phyloP scores from a whole-genome alignment of 1,140 invertebrate species.

The Drosophila gunungcola region DNA sequence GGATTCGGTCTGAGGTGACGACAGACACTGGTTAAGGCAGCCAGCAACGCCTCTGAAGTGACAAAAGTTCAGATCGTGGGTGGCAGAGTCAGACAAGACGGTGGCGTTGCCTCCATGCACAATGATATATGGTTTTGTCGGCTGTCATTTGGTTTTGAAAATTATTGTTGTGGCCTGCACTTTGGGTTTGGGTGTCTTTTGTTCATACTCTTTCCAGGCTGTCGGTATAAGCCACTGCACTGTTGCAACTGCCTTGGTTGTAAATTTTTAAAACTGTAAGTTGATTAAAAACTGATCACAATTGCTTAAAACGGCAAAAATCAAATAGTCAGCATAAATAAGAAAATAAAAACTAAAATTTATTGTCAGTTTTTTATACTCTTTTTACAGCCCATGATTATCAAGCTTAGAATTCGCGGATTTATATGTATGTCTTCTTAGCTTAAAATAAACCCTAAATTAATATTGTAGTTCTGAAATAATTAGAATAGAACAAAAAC shows the following conservation, averaged over 20 bases:
- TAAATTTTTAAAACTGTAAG: neutral
- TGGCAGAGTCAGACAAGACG: constrained; percentile 73
- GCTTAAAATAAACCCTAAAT: too few species aligned
- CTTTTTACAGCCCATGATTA: neutral
- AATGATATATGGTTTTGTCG: constrained; percentile 82
- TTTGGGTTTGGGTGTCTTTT: constrained; percentile 50
- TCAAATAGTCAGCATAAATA: neutral
- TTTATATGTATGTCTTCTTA: too few species aligned
- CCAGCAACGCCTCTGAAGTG: constrained; percentile 74
- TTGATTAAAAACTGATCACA: neutral
- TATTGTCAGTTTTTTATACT: too few species aligned
- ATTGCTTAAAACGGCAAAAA: neutral
- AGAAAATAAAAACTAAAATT: too few species aligned
- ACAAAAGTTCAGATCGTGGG: constrained; percentile 81
- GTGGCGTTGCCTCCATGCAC: constrained; percentile 56
- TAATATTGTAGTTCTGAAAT: too few species aligned
- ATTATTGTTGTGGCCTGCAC: constrained; percentile 79
- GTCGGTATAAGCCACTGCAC: neutral
- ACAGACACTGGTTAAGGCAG: constrained; percentile 72
- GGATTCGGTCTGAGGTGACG: constrained; percentile 11
- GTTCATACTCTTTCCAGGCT: constrained; percentile 21
- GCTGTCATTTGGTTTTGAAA: constrained; percentile 80
- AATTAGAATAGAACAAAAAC: neutral
- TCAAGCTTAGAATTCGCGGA: neutral
- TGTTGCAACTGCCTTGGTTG: neutral